Evolutionary conservation across 2,888 invertebrate genomes (phyloP).

Genomic region (Ornithoptera alexandrae): DNA sequence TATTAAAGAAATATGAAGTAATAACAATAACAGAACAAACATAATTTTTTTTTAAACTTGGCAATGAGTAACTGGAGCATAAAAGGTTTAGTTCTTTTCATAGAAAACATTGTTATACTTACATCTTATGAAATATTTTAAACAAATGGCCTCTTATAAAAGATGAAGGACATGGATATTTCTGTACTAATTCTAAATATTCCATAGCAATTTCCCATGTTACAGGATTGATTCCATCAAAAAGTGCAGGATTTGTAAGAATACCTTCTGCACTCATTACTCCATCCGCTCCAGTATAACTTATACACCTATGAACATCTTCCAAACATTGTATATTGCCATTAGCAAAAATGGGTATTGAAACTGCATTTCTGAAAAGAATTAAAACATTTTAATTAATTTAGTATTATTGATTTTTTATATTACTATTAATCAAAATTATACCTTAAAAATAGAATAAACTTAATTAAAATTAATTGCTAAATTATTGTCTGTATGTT

Average conservation of each 20-base stretch:
- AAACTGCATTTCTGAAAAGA: conserved; percentile 85
- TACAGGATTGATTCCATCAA: conserved; percentile 87
- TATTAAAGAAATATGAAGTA: too few species aligned
- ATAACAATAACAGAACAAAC: too few species aligned
- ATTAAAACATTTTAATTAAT: not conserved
- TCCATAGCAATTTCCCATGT: conserved; percentile 94
- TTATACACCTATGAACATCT: conserved; percentile 91
- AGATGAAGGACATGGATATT: conserved; percentile 93
- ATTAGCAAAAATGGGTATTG: conserved; percentile 97
- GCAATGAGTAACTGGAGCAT: too few species aligned
- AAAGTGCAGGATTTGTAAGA: conserved; percentile 98
- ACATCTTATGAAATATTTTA: conserved; percentile 97
- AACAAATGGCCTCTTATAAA: conserved; percentile 97
- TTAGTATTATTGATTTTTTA: not conserved
- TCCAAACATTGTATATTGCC: conserved; percentile 96
- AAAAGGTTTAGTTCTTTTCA: not conserved
- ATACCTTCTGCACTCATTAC: conserved; percentile 97
- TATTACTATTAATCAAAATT: too few species aligned
- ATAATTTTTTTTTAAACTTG: too few species aligned
- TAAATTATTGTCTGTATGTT: too few species aligned
- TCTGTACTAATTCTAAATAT: conserved; percentile 89
- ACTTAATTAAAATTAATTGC: too few species aligned
- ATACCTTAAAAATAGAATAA: too few species aligned
- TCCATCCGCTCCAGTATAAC: conserved; percentile 90
- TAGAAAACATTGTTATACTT: conserved; percentile 52